A percentile compares a stretch with the other conserved stretches of the same genome.
Conservation (phyloP, 2,888 invertebrate genomes). For the Dicroscelio sp. region DNA sequence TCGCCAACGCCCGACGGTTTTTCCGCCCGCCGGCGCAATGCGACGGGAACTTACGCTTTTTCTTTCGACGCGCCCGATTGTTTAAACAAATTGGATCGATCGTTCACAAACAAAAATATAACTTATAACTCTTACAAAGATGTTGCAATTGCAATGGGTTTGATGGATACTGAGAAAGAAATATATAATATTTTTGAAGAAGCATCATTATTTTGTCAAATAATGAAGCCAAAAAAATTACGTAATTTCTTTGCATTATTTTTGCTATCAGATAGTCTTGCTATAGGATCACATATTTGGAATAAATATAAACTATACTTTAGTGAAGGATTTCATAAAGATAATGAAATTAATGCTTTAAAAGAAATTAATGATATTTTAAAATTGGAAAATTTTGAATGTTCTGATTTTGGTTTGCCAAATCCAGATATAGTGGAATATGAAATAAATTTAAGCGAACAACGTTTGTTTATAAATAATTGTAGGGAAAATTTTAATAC, state of each 20-base stretch:
- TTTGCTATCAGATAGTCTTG: conserved; percentile 1
- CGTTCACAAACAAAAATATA: conserved; percentile 49
- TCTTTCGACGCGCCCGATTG: no score
- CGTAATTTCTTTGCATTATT: conserved; percentile 17
- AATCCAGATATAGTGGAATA: neutral
- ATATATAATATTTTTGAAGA: conserved; percentile 32
- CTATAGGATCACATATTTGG: neutral
- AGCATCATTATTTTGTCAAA: neutral
- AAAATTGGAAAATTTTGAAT: neutral
- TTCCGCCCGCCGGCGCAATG: no score
- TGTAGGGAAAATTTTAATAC: no score
- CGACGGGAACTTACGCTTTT: no score
- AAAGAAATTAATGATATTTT: neutral
- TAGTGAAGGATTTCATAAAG: conserved; percentile 18
- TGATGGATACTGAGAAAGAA: conserved; percentile 23
- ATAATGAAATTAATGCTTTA: neutral
- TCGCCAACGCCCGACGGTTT: no score
- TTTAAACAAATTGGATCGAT: no score
- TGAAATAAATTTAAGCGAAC: no score
- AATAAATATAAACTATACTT: conserved; percentile 14
- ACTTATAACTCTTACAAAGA: conserved; percentile 34
- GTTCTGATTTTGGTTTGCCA: neutral
- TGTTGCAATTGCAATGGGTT: conserved; percentile 46
- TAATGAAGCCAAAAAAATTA: conserved; percentile 9
- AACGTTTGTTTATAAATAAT: no score